These are phyloP conservation scores for Pseudorhiza aurosa DNA, from an alignment of 30 jellyfish, hydroid and myxozoan genomes.

Conservation along the genomic window DNA sequence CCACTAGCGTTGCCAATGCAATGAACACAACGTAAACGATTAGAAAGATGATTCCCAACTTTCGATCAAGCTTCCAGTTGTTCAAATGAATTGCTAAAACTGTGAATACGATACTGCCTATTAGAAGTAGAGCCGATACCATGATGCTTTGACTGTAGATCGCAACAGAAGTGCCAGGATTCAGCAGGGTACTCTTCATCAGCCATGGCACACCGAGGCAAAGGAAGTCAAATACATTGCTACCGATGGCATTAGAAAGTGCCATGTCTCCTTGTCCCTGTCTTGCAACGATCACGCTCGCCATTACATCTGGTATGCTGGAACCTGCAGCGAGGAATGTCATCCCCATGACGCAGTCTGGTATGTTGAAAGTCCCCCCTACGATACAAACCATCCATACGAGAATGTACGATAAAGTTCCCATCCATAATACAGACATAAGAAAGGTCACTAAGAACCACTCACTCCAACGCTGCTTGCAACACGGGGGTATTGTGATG, in stretches of 20 bases:
- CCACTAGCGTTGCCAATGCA: conserved; percentile 91
- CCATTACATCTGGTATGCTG: conserved; percentile 99
- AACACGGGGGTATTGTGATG: conserved; percentile 96
- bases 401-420: conserved; percentile 85
- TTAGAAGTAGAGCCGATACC: conserved; percentile 90
- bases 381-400: conserved; percentile 99
- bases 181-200: conserved; percentile 83
- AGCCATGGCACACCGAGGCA: conserved; percentile 99
- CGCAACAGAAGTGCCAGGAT: conserved; percentile 82
- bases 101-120: conserved; percentile 92
- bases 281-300: conserved; percentile 97
- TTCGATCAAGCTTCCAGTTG: conserved; percentile 88
- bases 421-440: conserved; percentile 99
- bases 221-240: conserved; percentile 97
- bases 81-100: conserved; percentile 91
- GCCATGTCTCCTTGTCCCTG: conserved; percentile 99
- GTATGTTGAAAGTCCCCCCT: conserved; percentile 94
- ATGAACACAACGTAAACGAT: conserved; percentile 87
- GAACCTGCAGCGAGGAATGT: conserved; percentile 99
- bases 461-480: conserved; percentile 88
- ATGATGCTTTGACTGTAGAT: conserved; percentile 87
- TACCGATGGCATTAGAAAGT: conserved; percentile 97
- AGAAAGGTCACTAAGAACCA: conserved; percentile 93
- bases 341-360: conserved; percentile 99
- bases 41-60: conserved; percentile 87